phyloP scores from a whole-genome alignment of 2,888 invertebrate species.

The Eristalis tenax region DNA sequence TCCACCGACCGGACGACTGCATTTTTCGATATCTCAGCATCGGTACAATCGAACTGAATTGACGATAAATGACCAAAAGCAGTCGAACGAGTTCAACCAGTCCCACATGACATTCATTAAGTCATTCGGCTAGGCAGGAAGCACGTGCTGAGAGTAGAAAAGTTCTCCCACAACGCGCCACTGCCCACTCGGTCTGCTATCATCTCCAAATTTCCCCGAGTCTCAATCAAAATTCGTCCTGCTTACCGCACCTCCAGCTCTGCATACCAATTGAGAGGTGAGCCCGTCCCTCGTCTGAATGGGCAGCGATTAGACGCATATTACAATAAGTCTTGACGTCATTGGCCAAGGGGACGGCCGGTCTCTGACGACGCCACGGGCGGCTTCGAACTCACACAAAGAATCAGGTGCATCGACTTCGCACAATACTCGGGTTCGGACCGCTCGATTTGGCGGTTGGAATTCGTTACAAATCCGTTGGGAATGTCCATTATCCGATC shows the following conservation, averaged over 20 bases:
- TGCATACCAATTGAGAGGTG: constrained; percentile 48
- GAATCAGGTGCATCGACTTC: constrained; percentile 24
- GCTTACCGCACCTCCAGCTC: background rate
- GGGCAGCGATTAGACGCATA: background rate
- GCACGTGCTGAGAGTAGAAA: background rate
- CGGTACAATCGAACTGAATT: background rate
- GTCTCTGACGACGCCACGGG: background rate
- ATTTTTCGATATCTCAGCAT: background rate
- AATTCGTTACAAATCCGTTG: background rate
- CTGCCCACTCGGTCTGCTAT: background rate
- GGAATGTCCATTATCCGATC: background rate
- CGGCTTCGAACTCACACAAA: constrained; percentile 12
- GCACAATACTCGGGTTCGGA: background rate
- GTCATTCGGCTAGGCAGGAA: background rate
- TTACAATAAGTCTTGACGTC: constrained; percentile 28
- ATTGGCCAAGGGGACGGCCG: constrained; percentile 4
- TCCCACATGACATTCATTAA: background rate
- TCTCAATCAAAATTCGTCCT: constrained; percentile 37
- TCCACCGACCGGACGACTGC: background rate
- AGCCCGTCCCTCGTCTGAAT: constrained; percentile 1
- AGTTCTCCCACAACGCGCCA: background rate
- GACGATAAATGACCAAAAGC: background rate
- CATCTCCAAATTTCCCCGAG: constrained; percentile 37
- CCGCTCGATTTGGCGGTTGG: background rate
- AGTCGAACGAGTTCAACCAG: background rate